Percentiles rank a stretch among this genome's conserved stretches.
Evolutionary conservation across 2,113 vertebrate genomes (phyloP).

Genomic region (Halichoerus grypus): DNA sequence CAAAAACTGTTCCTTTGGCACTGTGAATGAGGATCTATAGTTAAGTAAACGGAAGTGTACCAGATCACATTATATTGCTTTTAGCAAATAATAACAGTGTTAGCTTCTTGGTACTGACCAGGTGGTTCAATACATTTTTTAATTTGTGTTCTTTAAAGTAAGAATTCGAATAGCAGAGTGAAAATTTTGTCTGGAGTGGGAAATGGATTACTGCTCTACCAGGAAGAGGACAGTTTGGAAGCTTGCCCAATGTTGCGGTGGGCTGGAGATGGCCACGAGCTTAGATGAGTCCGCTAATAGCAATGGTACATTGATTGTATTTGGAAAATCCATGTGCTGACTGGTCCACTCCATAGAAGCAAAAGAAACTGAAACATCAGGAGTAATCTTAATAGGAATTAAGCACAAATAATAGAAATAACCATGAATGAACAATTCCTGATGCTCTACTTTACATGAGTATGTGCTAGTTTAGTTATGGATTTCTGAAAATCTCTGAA

Average conservation of each 20-base stretch:
- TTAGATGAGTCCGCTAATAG: background rate
- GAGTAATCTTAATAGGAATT: background rate
- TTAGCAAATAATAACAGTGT: slow-evolving; percentile 64
- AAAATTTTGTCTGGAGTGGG: background rate
- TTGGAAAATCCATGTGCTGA: background rate
- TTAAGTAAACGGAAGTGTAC: slow-evolving; percentile 59
- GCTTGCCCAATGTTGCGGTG: too few species aligned
- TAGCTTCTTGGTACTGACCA: slow-evolving; percentile 34
- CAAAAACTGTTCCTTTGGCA: slow-evolving; percentile 53
- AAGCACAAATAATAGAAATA: slow-evolving; percentile 10
- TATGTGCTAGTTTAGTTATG: background rate
- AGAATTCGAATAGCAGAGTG: slow-evolving; percentile 11
- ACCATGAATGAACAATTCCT: background rate
- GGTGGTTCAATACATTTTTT: slow-evolving; percentile 38
- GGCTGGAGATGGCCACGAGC: background rate
- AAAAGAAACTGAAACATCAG: background rate
- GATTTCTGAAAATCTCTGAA: background rate
- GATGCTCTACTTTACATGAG: background rate
- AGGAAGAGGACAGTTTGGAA: background rate
- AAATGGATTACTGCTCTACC: background rate
- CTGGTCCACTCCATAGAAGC: background rate
- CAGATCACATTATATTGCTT: slow-evolving; percentile 65
- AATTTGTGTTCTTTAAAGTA: slow-evolving; percentile 55
- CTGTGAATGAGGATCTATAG: slow-evolving; percentile 45
- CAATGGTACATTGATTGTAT: background rate